Evolutionary conservation across 2,888 invertebrate genomes (phyloP).

Genomic region (Kryphioiulus occultus): DNA sequence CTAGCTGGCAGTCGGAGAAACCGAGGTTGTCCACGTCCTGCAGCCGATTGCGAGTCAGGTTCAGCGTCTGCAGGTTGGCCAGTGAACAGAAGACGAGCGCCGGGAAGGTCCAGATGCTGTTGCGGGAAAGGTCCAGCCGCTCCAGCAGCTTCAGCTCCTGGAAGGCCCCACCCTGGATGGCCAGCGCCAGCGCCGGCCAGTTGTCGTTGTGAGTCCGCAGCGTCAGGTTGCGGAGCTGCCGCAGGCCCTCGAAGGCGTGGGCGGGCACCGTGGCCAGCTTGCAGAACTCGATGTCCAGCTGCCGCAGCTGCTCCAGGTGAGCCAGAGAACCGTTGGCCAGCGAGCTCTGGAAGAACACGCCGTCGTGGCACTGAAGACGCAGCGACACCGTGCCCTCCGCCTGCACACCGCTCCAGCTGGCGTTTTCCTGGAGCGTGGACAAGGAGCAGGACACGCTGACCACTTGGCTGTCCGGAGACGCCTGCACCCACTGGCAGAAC

Average conservation of each 20-base stretch:
- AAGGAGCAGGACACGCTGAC: conserved; percentile 80
- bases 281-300: conserved; percentile 78
- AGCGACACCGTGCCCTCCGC: conserved; percentile 82
- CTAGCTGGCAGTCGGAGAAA: conserved; percentile 59
- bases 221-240: conserved; percentile 72
- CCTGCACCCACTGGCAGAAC: conserved; percentile 82
- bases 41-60: conserved; percentile 78
- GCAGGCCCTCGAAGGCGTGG: conserved; percentile 70
- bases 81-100: conserved; percentile 56
- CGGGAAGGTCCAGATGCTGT: conserved; percentile 60
- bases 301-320: conserved; percentile 74
- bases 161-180: conserved; percentile 76
- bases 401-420: conserved; percentile 86
- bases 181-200: conserved; percentile 81
- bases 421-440: conserved; percentile 86
- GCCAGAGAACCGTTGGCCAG: conserved; percentile 61
- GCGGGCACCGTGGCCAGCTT: conserved; percentile 65
- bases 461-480: conserved; percentile 67
- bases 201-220: conserved; percentile 79
- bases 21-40: conserved; percentile 82
- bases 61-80: conserved; percentile 67
- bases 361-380: conserved; percentile 80
- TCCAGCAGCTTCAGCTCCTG: conserved; percentile 80
- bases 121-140: conserved; percentile 77
- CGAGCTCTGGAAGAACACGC: conserved; percentile 80